phyloP scores from a whole-genome alignment of 2,113 vertebrate genomes.

The Abramis brama region DNA sequence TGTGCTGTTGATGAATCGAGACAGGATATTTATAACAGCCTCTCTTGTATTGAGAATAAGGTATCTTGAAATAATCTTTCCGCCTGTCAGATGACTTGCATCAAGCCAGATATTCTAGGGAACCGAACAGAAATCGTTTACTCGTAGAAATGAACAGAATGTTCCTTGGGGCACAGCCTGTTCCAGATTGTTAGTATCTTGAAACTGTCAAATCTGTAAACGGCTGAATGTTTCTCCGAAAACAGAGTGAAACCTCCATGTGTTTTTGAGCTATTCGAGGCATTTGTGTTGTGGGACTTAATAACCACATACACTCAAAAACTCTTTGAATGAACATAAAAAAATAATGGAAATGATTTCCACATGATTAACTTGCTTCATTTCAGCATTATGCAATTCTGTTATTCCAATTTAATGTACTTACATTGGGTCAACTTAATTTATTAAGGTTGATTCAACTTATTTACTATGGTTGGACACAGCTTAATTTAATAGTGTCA shows the following conservation, averaged over 20 bases:
- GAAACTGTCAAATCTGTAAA: conserved; percentile 10
- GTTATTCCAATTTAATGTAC: no score
- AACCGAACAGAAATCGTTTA: not conserved
- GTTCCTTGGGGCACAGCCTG: not conserved
- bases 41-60: conserved; percentile 1
- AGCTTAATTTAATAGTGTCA: no score
- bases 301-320: not conserved
- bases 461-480: no score
- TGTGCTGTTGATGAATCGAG: conserved; percentile 22
- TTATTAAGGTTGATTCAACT: no score
- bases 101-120: not conserved
- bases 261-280: not conserved
- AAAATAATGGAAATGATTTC: no score
- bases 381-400: no score
- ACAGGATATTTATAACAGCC: conserved; percentile 37
- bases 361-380: no score
- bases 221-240: not conserved
- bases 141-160: not conserved
- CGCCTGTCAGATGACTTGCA: conserved; percentile 11
- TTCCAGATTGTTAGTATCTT: conserved; percentile 6
- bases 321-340: no score
- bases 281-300: not conserved
- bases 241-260: not conserved
- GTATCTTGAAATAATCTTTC: conserved; percentile 26
- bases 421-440: no score